Evolutionary conservation across 2,888 invertebrate genomes (phyloP), one percentile per base, ranked within the genome.

Genomic region (Cheilosia vernalis): DNA sequence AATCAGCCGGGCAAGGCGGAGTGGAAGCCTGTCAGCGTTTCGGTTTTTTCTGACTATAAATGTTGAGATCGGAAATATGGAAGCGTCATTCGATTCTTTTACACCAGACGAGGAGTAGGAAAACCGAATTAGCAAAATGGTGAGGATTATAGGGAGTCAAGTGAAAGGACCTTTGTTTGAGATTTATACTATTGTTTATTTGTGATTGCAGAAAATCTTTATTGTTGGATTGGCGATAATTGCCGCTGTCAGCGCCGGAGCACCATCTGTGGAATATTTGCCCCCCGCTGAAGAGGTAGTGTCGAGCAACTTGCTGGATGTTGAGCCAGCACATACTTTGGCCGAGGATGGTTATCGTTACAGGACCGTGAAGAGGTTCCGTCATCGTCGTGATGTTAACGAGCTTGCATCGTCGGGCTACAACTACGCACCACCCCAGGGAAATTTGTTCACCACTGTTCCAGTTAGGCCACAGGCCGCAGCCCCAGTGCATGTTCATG

Each of bases 291-390:
- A 80, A 9, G 84, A 84, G 30, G 49, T 69, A 56, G 79, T 72
- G 0, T 66, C 66, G 9, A 67, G 42, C 42, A 85, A 85, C 47
- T 53, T 76, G 0, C 70, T 85, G 60, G 84, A 85, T 40, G 49
- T 19, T 55, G 84, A 85, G 42, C 84, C 84, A 64, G 84, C 84
- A 3, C 80, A 85, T 37, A 55, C 80, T 0, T 49, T 85, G 37
- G 84, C 44, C 33, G 80, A 85, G 19, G 84, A 85, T 72, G 84
- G 84, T 55, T 85, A 85, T 42, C 80, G 80, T 56, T 85, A 85
- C n/a, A 80, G 53, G 60, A 85, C 84, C 24, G 80, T 85, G 1
- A 85, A 76, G 61, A 64, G 80, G 17, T 85, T 76, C 84, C 84
- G 84, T 61, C 64, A 61, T 61, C 85, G 85, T 72, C 85, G 85